Conservation (phyloP, 1,140 invertebrate genomes). For the Brachionus paranguensis region DNA sequence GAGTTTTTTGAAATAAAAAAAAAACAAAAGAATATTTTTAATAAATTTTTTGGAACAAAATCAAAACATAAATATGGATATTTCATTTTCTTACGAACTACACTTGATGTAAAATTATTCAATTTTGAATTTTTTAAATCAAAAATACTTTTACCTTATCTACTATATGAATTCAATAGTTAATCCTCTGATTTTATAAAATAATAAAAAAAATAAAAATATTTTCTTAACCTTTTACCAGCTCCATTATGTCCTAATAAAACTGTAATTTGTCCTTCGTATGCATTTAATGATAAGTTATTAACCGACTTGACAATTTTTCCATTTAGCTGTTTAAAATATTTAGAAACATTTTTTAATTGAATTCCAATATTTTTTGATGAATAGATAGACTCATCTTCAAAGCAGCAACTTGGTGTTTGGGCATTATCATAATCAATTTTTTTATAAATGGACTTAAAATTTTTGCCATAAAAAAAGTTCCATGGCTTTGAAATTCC, state of each 20-base stretch:
- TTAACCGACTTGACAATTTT: slow-evolving; percentile 46
- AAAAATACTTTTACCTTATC: no score
- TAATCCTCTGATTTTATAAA: no score
- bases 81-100: no score
- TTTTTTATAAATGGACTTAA: neutral
- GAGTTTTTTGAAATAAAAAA: no score
- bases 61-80: no score
- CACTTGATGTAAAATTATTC: no score
- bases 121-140: no score
- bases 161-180: no score
- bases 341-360: neutral
- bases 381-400: neutral
- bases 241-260: slow-evolving; percentile 65
- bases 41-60: no score
- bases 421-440: neutral
- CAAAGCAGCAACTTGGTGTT: neutral
- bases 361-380: neutral
- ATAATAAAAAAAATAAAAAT: neutral
- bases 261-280: slow-evolving; percentile 55
- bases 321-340: neutral
- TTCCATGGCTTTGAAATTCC: slow-evolving; percentile 53
- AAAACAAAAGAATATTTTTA: no score
- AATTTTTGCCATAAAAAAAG: neutral
- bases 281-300: slow-evolving; percentile 51
- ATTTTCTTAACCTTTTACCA: slow-evolving; percentile 53